Conservation (phyloP, 1,140 invertebrate species). For the Pseudomyrmex gracilis region DNA sequence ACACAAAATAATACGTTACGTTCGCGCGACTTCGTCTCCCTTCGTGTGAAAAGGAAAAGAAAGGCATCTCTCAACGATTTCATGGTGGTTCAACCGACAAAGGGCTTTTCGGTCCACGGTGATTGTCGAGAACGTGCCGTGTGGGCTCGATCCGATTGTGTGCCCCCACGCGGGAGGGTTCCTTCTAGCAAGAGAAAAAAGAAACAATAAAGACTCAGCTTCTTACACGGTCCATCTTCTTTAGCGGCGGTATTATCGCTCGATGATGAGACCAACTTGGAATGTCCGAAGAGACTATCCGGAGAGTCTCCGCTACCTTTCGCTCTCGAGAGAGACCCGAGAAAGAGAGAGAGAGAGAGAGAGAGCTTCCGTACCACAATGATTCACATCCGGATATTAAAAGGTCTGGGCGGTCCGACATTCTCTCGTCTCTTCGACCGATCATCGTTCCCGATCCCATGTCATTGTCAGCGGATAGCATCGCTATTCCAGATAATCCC, state of each 20-base stretch:
- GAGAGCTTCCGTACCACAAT: constrained; percentile 34
- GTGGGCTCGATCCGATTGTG: not conserved
- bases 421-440: not conserved
- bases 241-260: constrained; percentile 5
- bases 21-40: constrained; percentile 6
- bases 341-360: too few relatives aligned
- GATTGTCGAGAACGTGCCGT: constrained; percentile 23
- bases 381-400: constrained; percentile 56
- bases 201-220: constrained; percentile 1
- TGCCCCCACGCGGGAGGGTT: not conserved
- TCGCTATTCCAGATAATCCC: not conserved
- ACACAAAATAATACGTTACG: constrained; percentile 1
- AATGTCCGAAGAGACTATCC: constrained; percentile 26
- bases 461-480: not conserved
- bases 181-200: not conserved
- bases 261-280: constrained; percentile 44
- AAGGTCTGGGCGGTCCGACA: not conserved
- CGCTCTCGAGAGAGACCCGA: not conserved
- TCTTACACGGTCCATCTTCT: constrained; percentile 31
- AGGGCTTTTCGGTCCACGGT: constrained; percentile 10
- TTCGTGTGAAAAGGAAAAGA: constrained; percentile 38
- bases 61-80: constrained; percentile 60
- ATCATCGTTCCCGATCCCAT: not conserved
- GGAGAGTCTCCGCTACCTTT: not conserved
- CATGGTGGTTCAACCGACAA: constrained; percentile 54